Percentiles rank a stretch among this genome's conserved stretches.
phyloP scores from a whole-genome alignment of 1,140 invertebrate genomes.

The Orussus abietinus region DNA sequence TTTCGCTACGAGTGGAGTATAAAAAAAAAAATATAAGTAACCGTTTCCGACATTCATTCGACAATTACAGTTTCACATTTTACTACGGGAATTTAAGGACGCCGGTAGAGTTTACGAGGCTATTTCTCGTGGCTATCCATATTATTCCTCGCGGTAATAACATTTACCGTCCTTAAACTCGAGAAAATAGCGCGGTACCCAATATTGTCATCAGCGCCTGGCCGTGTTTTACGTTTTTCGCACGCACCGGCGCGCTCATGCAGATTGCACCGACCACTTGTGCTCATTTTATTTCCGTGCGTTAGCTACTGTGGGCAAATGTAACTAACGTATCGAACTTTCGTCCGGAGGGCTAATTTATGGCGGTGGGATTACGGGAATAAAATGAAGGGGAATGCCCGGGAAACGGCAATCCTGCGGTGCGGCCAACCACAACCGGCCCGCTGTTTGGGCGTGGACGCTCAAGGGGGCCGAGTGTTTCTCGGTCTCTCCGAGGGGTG shows the following conservation, averaged over 20 bases:
- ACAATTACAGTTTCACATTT: no score
- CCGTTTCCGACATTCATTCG: no score
- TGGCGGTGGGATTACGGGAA: constrained; percentile 30
- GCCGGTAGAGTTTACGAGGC: no score
- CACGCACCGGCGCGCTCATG: constrained; percentile 16
- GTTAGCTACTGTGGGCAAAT: constrained; percentile 35
- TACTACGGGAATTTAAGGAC: no score
- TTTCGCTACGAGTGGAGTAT: no score
- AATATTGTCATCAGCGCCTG: no score
- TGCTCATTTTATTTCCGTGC: constrained; percentile 25
- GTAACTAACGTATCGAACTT: constrained; percentile 40
- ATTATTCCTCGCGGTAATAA: no score
- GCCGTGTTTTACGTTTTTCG: no score
- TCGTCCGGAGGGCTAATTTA: constrained; percentile 37
- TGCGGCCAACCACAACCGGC: constrained; percentile 31
- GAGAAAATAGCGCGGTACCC: no score
- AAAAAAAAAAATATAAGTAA: no score
- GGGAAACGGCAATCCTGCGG: constrained; percentile 43
- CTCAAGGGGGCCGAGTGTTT: constrained; percentile 33
- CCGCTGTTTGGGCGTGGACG: constrained; percentile 23
- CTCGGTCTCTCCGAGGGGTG: constrained; percentile 25
- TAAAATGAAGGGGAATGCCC: constrained; percentile 24
- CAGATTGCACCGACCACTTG: constrained; percentile 1
- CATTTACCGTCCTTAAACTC: no score
- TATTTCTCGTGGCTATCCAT: no score